phyloP scores from a whole-genome alignment of 2,797 vertebrate species.

The Spinus pinus region DNA sequence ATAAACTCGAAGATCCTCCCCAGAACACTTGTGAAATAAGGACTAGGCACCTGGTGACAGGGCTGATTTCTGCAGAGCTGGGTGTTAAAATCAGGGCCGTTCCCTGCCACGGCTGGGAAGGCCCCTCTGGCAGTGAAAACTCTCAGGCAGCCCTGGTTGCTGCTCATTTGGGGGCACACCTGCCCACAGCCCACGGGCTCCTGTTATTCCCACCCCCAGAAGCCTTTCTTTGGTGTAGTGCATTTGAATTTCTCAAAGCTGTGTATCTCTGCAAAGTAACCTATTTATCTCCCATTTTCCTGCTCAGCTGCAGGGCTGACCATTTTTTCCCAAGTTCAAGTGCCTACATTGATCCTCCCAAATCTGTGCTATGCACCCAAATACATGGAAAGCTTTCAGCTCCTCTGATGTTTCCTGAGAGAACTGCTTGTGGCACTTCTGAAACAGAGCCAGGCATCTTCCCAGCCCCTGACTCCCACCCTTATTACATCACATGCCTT shows the following conservation, averaged over 20 bases:
- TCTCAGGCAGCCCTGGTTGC: accelerated
- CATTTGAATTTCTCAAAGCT: background rate
- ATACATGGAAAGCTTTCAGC: background rate
- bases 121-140: background rate
- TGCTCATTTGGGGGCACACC: background rate
- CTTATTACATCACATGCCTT: background rate
- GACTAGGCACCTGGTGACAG: background rate
- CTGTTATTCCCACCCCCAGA: background rate
- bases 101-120: background rate
- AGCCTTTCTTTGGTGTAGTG: background rate
- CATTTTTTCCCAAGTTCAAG: background rate
- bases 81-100: background rate
- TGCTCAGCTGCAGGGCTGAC: background rate
- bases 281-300: background rate
- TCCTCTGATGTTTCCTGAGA: background rate
- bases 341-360: accelerated
- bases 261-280: background rate
- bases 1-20: background rate
- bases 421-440: background rate
- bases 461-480: background rate
- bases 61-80: too few species aligned
- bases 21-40: background rate
- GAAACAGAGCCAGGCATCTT: background rate
- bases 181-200: background rate
- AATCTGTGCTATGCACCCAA: background rate